Conservation (phyloP, 2,113 vertebrate species). For the Platycercus adscitus region DNA sequence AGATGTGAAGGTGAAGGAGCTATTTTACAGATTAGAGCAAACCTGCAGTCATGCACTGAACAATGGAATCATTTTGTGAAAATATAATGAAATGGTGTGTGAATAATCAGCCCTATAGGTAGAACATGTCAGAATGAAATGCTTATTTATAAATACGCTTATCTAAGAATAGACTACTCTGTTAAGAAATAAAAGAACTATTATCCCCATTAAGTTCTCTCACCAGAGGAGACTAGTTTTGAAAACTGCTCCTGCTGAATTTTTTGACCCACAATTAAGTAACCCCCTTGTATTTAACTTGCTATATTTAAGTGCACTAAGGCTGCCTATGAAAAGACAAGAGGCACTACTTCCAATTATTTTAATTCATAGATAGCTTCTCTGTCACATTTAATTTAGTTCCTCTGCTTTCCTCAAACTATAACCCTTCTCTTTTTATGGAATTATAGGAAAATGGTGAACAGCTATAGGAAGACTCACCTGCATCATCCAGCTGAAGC, state of each 20-base stretch:
- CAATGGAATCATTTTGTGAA: neutral
- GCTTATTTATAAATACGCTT: neutral
- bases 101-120: neutral
- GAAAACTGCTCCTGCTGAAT: neutral
- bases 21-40: neutral
- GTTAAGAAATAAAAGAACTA: neutral
- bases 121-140: neutral
- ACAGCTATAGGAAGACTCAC: neutral
- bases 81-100: neutral
- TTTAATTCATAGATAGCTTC: neutral
- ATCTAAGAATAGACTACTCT: neutral
- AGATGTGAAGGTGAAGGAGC: neutral
- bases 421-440: neutral
- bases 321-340: neutral
- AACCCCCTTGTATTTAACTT: neutral
- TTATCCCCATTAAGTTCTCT: neutral
- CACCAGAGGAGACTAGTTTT: neutral
- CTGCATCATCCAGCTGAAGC: neutral
- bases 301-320: neutral
- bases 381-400: neutral
- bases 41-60: neutral
- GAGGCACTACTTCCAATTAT: neutral
- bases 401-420: neutral
- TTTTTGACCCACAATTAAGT: neutral
- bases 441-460: neutral